A percentile compares a stretch with the other conserved stretches of the same genome.
Evolutionary conservation across 2,888 invertebrate genomes (phyloP).

Genomic region (Drosophila lutescens): DNA sequence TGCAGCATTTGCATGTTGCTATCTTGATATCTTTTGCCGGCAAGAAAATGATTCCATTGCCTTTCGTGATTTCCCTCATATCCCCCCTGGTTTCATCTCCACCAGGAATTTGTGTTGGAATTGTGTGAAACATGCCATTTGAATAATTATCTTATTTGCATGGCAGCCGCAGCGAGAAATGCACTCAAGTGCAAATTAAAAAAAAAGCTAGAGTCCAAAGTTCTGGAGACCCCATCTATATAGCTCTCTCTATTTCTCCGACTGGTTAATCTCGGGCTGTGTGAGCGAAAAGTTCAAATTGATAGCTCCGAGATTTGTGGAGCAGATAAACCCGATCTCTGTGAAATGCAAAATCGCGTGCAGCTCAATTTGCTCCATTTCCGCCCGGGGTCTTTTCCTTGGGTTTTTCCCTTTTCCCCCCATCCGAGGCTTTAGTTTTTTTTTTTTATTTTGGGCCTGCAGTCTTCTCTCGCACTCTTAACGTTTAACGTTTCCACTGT

Average conservation of each 20-base stretch:
- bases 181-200: constrained; percentile 75
- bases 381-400: neutral
- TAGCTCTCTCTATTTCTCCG: constrained; percentile 15
- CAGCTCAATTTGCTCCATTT: constrained; percentile 49
- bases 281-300: constrained; percentile 73
- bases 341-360: constrained; percentile 77
- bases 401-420: neutral
- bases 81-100: constrained; percentile 26
- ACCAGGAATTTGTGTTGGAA: constrained; percentile 73
- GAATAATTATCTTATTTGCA: constrained; percentile 83
- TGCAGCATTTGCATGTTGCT: constrained; percentile 76
- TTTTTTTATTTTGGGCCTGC: constrained; percentile 15
- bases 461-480: neutral
- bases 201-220: constrained; percentile 64
- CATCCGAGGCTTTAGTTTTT: too few relatives aligned
- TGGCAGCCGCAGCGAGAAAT: constrained; percentile 67
- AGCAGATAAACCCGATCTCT: constrained; percentile 68
- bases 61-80: constrained; percentile 64
- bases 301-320: constrained; percentile 71
- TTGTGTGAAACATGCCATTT: constrained; percentile 84
- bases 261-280: constrained; percentile 55
- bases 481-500: constrained; percentile 61
- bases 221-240: constrained; percentile 43
- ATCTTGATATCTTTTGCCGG: constrained; percentile 75
- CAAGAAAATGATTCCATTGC: constrained; percentile 78